phyloP scores from a whole-genome alignment of 2,113 vertebrate genomes.

The Gadus chalcogrammus region DNA sequence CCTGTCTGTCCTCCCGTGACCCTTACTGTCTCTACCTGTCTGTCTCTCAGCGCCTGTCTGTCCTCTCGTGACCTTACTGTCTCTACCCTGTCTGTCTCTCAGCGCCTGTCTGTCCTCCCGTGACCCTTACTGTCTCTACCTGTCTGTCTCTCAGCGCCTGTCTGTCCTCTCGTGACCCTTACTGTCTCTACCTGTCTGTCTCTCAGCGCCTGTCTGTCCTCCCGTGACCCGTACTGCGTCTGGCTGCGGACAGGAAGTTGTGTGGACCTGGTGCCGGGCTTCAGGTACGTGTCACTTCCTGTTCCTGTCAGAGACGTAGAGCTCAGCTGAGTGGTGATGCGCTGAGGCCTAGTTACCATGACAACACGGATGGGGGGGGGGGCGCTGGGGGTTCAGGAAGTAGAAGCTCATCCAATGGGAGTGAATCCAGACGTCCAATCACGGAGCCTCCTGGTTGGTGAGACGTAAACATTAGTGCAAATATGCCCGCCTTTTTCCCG shows the following conservation, averaged over 20 bases:
- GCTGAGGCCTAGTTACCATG: too few species aligned
- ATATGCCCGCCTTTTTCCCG: too few species aligned
- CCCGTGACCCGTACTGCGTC: conserved; percentile 64
- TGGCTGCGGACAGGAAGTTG: conserved; percentile 60
- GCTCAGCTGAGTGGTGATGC: background rate
- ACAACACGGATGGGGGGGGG: too few species aligned
- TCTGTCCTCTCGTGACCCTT: conserved; percentile 54
- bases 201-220: conserved; percentile 55
- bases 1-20: conserved; percentile 43
- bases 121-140: conserved; percentile 47
- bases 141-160: conserved; percentile 26
- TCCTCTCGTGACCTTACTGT: conserved; percentile 62
- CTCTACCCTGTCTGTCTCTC: background rate
- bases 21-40: conserved; percentile 35
- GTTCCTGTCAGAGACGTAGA: conserved; percentile 14
- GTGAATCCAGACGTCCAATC: too few species aligned
- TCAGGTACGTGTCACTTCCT: conserved; percentile 50
- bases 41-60: conserved; percentile 49
- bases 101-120: conserved; percentile 42
- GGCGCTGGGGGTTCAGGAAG: too few species aligned
- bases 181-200: conserved; percentile 13
- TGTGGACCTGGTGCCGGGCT: conserved; percentile 50
- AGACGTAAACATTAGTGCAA: too few species aligned
- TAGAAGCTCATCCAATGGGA: too few species aligned
- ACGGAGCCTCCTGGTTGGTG: too few species aligned